Evolutionary conservation across 2,113 vertebrate genomes (phyloP), one percentile per base, ranked within the genome.

Genomic region (Cricetomys ansorgei): DNA sequence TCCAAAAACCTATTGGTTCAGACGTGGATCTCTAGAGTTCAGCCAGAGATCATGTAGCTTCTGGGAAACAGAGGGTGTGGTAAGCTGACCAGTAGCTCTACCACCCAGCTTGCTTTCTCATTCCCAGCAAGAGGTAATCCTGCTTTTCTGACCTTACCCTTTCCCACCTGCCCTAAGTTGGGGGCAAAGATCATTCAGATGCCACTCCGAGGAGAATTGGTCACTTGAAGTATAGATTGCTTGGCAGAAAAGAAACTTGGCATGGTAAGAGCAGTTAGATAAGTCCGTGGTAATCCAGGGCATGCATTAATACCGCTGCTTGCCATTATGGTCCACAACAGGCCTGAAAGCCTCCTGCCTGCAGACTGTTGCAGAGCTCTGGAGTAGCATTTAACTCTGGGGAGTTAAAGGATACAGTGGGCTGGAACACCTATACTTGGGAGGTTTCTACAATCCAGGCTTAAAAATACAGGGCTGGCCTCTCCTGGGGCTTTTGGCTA

Each of bases 341-440:
- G 62, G 91, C 76, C 83, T 34, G 43, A 55, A 43, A 70, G 31
- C 25, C 37, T 94, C 65, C 50, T 40, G 27, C 43, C 8, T 69
- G 13, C 84, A 83, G 53, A 89, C 5, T 83, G 62, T 87, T 76
- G 92, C 23, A 7, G 75, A 75, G 48, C n/a, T 88, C 48, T 93
- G 59, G 57, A 81, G 87, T 84, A 43, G 43, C 62, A 80, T 64
- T 64, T 80, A n/a, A 50, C 75, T 27, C 12, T n/a, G 50, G n/a
- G 10, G 57, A 89, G 89, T 96, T 97, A 95, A 93, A 96, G n/a
- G 81, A 89, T 91, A 87, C 81, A 92, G 73, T 79, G 86, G 53
- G 86, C 62, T 31, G 86, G 86, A 95, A 50, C 73, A 91, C 65
- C 80, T 27, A 21, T 34, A 77, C 19, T 94, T 72, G 92, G 17